Conservation (phyloP, 2,113 vertebrate species). For the Siniperca knerii region DNA sequence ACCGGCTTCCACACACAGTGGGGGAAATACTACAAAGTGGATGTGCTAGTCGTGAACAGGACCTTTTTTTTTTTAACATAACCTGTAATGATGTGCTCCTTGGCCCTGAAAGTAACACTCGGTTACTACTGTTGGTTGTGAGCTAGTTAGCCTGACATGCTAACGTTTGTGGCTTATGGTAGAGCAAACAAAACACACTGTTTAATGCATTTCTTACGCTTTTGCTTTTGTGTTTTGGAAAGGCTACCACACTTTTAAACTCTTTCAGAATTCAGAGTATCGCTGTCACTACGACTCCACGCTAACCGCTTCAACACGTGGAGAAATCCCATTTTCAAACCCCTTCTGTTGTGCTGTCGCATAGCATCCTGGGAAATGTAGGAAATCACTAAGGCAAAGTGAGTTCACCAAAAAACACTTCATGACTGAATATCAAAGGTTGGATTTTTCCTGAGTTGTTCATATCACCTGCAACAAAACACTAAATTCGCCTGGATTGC, state of each 20-base stretch:
- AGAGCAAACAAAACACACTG: not conserved
- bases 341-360: not conserved
- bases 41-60: not conserved
- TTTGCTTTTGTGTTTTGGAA: not conserved
- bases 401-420: not conserved
- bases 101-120: not conserved
- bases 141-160: not conserved
- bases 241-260: not conserved
- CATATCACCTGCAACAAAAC: constrained; percentile 13
- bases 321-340: not conserved
- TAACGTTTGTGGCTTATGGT: not conserved
- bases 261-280: not conserved
- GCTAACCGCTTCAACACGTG: not conserved
- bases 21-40: not conserved
- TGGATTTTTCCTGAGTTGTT: constrained; percentile 50
- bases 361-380: constrained; percentile 58
- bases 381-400: not conserved
- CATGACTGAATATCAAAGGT: not conserved
- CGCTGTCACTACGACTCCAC: not conserved
- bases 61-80: not conserved
- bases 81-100: not conserved
- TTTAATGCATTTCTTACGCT: not conserved
- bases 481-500: constrained; percentile 26
- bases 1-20: too few relatives aligned
- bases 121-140: not conserved